Evolutionary conservation across 2,113 vertebrate genomes (phyloP).

Genomic region (Grammomys surdaster): DNA sequence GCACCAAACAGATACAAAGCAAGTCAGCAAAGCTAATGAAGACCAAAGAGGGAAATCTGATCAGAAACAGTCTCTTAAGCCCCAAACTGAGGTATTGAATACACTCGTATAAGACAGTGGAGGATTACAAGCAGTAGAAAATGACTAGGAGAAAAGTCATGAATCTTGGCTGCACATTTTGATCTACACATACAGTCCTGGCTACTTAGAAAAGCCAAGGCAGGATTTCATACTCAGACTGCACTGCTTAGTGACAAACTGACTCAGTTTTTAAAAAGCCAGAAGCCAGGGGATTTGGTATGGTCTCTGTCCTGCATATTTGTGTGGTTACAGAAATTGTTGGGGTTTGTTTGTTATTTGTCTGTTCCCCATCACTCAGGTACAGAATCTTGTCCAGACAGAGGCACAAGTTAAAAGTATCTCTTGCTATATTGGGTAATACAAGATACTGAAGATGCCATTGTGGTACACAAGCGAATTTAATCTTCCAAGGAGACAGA

Average conservation of each 20-base stretch:
- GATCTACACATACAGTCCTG: neutral
- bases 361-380: neutral
- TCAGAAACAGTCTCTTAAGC: conserved; percentile 34
- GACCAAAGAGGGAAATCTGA: conserved; percentile 35
- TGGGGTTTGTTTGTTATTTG: neutral
- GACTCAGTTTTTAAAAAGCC: neutral
- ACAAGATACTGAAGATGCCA: neutral
- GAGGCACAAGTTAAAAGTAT: neutral
- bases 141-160: neutral
- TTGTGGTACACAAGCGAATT: neutral
- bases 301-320: neutral
- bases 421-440: neutral
- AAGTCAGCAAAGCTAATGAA: conserved; percentile 28
- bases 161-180: neutral
- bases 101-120: neutral
- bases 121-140: conserved; percentile 22
- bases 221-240: neutral
- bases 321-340: neutral
- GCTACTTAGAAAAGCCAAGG: neutral
- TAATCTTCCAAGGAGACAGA: conserved; percentile 31
- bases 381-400: conserved; percentile 6
- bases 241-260: neutral
- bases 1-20: conserved; percentile 27
- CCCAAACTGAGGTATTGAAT: neutral
- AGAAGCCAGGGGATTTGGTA: neutral